Evolutionary conservation across 2,113 vertebrate species (phyloP).

Genomic region (Trematocara unimaculatum): DNA sequence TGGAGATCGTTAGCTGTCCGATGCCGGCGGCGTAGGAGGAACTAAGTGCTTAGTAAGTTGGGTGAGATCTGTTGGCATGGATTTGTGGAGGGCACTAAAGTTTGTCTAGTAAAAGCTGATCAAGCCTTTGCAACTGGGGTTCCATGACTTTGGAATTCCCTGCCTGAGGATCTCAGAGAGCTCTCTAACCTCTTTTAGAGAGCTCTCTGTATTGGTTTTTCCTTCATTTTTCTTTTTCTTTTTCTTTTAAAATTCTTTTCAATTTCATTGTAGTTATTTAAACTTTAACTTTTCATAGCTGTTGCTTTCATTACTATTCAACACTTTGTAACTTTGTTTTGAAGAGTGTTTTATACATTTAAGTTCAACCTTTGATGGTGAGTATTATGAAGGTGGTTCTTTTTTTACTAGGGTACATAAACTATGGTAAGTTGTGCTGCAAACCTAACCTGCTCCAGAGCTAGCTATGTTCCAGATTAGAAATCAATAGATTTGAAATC

Average conservation of each 20-base stretch:
- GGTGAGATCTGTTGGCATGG: neutral
- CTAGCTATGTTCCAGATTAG: neutral
- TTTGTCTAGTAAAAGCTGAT: neutral
- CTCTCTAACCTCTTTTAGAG: neutral
- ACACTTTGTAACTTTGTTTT: neutral
- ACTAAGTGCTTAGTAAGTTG: neutral
- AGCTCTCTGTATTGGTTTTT: neutral
- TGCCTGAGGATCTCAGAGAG: neutral
- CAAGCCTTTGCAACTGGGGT: accelerated
- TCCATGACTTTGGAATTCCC: neutral
- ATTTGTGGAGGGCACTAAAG: neutral
- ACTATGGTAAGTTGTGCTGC: neutral
- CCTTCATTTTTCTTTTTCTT: accelerated
- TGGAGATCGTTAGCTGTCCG: neutral
- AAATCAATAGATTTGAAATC: neutral
- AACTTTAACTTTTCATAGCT: neutral
- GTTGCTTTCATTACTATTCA: neutral
- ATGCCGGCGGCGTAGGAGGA: neutral
- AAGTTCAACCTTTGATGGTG: neutral
- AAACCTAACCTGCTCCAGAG: neutral
- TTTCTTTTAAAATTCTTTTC: neutral
- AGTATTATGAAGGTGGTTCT: neutral
- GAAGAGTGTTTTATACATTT: neutral
- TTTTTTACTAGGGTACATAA: neutral
- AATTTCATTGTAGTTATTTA: neutral